Evolutionary conservation across 2,888 invertebrate species (phyloP).

Genomic region (Anoncus sp.): DNA sequence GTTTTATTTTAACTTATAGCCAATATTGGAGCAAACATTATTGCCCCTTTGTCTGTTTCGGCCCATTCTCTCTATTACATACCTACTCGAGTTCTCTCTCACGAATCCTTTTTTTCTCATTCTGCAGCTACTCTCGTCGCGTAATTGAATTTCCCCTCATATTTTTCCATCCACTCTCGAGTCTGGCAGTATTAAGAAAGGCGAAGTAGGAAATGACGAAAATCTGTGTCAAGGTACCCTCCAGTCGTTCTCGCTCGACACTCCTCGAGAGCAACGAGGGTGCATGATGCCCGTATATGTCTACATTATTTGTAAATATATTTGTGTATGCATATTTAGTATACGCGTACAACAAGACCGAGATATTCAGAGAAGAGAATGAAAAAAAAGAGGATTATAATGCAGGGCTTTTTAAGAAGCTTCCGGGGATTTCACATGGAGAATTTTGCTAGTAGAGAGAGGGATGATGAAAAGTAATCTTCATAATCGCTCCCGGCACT

Average conservation of each 20-base stretch:
- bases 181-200: background rate
- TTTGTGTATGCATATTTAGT: background rate
- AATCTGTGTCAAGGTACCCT: slow-evolving; percentile 65
- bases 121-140: slow-evolving; percentile 9
- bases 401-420: slow-evolving; percentile 26
- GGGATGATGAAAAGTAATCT: slow-evolving; percentile 49
- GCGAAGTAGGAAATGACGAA: slow-evolving; percentile 36
- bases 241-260: slow-evolving; percentile 21
- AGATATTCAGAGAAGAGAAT: slow-evolving; percentile 1
- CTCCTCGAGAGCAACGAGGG: slow-evolving; percentile 25
- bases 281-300: background rate
- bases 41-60: slow-evolving; percentile 12
- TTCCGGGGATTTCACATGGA: slow-evolving; percentile 8
- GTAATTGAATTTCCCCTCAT: slow-evolving; percentile 75
- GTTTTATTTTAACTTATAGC: background rate
- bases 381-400: slow-evolving; percentile 25
- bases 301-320: background rate
- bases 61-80: slow-evolving; percentile 13
- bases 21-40: background rate
- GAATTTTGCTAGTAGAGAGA: slow-evolving; percentile 5
- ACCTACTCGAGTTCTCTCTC: too few relatives aligned
- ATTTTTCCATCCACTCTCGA: slow-evolving; percentile 60
- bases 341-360: background rate
- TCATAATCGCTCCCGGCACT: slow-evolving; percentile 38
- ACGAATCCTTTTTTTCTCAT: background rate